These are phyloP conservation scores for Cynopterus brachyotis DNA, from an alignment of 2,113 vertebrate genomes.

Conservation along the genomic window DNA sequence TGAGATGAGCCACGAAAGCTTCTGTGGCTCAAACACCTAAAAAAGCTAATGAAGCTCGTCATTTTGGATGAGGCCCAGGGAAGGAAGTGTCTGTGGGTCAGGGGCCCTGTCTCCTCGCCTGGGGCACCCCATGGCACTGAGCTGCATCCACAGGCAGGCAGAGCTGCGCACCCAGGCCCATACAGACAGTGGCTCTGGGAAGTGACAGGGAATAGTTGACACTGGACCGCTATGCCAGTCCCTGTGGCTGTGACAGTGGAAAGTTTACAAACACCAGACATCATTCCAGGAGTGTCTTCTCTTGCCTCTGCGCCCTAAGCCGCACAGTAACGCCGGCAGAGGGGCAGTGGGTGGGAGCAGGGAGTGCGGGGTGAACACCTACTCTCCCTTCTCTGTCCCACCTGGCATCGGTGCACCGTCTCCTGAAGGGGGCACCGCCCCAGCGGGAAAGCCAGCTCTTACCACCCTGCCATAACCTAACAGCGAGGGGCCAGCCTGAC, in stretches of 20 bases:
- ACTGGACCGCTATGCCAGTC: accelerated
- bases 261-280: accelerated
- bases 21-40: neutral
- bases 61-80: neutral
- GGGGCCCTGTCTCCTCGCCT: neutral
- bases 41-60: accelerated
- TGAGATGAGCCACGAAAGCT: accelerated
- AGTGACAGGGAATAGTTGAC: neutral
- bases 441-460: accelerated
- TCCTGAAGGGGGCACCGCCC: neutral
- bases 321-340: neutral
- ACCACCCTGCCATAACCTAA: neutral
- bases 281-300: neutral
- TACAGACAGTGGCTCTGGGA: neutral
- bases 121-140: accelerated
- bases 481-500: accelerated
- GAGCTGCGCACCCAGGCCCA: neutral
- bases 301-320: neutral
- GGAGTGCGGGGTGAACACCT: accelerated
- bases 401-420: accelerated
- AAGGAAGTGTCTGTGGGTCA: neutral
- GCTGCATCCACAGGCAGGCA: neutral
- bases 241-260: neutral
- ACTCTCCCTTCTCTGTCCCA: neutral
- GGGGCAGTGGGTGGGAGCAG: accelerated